These are phyloP conservation scores for Clunio marinus DNA, from an alignment of 2,888 invertebrate genomes.

Conservation along the genomic window DNA sequence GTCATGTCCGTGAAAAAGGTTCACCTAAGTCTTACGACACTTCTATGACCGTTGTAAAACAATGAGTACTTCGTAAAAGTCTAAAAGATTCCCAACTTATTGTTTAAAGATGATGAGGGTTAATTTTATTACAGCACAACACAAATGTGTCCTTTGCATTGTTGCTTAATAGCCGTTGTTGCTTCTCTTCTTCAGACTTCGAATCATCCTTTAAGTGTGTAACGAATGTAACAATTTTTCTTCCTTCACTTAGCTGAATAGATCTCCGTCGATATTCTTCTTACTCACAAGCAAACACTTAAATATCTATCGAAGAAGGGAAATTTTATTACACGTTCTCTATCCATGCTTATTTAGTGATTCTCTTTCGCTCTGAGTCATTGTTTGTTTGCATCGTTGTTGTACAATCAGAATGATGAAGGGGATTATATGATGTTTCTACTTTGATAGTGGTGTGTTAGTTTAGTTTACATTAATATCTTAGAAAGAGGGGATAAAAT, in stretches of 20 bases:
- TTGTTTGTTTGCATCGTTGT: too few relatives aligned
- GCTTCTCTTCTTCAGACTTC: background rate
- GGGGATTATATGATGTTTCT: background rate
- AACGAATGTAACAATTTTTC: conserved; percentile 5
- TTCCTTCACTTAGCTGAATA: background rate
- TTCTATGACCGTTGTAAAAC: background rate
- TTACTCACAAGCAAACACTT: too few relatives aligned
- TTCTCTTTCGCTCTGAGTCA: too few relatives aligned
- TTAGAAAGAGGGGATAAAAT: background rate
- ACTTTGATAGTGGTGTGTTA: background rate
- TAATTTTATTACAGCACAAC: background rate
- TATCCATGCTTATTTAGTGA: too few relatives aligned
- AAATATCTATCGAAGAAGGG: too few relatives aligned
- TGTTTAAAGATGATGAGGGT: conserved; percentile 35
- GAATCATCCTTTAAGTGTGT: background rate
- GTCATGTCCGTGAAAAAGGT: conserved; percentile 33
- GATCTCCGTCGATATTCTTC: too few relatives aligned
- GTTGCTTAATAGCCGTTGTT: background rate
- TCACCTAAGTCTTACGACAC: background rate
- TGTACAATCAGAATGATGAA: background rate
- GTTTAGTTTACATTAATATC: background rate
- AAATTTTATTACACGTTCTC: too few relatives aligned
- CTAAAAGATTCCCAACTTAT: background rate
- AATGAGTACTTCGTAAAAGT: background rate
- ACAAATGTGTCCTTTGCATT: background rate